Evolutionary conservation across 2,797 vertebrate genomes (phyloP).

Genomic region (Rhinoraja longicauda): DNA sequence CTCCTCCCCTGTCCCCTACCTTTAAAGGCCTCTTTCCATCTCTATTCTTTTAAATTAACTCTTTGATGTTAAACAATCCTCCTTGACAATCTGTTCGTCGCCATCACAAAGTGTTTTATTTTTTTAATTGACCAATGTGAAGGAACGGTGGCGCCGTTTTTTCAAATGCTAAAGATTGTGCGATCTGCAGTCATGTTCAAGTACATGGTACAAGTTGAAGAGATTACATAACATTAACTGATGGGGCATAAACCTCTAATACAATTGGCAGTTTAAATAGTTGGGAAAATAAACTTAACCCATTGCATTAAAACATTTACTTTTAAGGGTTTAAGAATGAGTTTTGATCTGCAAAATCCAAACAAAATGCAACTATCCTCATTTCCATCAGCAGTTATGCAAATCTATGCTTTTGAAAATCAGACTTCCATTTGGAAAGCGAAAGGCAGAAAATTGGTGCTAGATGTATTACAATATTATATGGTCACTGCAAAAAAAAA

Average conservation of each 20-base stretch:
- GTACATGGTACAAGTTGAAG: not conserved
- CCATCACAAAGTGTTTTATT: slow-evolving; percentile 2
- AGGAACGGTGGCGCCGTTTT: not conserved
- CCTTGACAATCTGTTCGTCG: not conserved
- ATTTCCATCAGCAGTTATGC: not conserved
- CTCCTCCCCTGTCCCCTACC: not conserved
- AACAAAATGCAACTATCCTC: no score
- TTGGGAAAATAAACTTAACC: no score
- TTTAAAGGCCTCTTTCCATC: not conserved
- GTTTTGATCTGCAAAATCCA: no score
- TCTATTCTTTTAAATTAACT: not conserved
- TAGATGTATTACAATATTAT: not conserved
- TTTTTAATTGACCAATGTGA: not conserved
- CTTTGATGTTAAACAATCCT: slow-evolving; percentile 11
- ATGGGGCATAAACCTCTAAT: not conserved
- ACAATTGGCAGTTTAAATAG: not conserved
- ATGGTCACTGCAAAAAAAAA: not conserved
- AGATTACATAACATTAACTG: not conserved
- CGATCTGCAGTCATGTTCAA: not conserved
- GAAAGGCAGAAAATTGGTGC: not conserved
- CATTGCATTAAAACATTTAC: no score
- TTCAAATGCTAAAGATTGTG: not conserved
- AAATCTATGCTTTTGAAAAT: not conserved
- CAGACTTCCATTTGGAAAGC: not conserved
- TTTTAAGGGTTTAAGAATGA: no score